Evolutionary conservation across 1,140 invertebrate genomes (phyloP), one percentile per base, ranked within the genome.

Genomic region (Sipha flava): DNA sequence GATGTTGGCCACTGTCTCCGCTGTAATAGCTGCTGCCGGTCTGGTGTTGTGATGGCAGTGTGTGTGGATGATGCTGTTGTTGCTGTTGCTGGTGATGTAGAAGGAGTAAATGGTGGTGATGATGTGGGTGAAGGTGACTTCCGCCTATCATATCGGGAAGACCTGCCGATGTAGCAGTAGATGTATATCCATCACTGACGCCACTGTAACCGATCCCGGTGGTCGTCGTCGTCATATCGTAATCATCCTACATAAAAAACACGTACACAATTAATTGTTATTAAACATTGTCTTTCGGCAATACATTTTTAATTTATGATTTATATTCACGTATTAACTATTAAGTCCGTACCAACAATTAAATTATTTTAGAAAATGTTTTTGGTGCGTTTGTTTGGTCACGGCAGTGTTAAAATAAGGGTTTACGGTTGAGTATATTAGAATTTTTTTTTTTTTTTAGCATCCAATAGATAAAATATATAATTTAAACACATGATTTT

Each of bases 221-320:
- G 31, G 73, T 75, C 75, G 81, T 81, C 26, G 80, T 77, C 6
- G 62, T 23, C 66, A 68, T 68, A 18, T 45, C 40, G 23, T 68
- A 68, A 68, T 68, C 66, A 10, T 45, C 66, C 66, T 68, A 9
- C 14, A n/a, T n/a, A n/a, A 31, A 2, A 62, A 16, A 16, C 2
- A n/a, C 29, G 29, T 34, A n/a, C 37, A 40, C 37, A 29, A 57
- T 16, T 12, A 14, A 4, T 1, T 0, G 16, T 18, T 1, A 31
- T n/a, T 18, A n/a, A 9, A 40, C 37, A 40, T 40, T 40, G 10
- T 40, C 4, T 6, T 10, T 4, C 37, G 4, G 10, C 37, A 10
- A 6, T 6, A 40, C 4, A 40, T 6, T 40, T 4, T 4, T 6
- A n/a, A n/a, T n/a, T n/a, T n/a, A n/a, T n/a, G n/a, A n/a, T n/a